Evolutionary conservation across 1,140 invertebrate genomes (phyloP).

Genomic region (Helicoverpa armigera): DNA sequence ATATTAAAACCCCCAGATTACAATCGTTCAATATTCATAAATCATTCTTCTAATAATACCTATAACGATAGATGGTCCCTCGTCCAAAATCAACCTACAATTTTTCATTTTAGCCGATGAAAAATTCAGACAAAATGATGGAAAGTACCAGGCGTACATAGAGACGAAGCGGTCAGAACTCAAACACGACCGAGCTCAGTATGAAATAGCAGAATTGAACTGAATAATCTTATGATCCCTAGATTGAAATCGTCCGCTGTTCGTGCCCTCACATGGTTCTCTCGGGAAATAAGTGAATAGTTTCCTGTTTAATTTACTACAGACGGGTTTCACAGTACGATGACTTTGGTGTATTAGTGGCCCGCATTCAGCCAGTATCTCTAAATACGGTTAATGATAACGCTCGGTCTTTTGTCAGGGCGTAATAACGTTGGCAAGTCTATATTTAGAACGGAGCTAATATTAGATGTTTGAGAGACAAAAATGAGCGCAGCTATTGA

Average conservation of each 20-base stretch:
- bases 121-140: neutral
- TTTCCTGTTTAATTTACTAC: constrained; percentile 59
- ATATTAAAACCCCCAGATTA: neutral
- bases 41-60: no score
- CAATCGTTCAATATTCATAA: neutral
- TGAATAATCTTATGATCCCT: constrained; percentile 52
- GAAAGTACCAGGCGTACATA: constrained; percentile 22
- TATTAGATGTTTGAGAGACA: neutral
- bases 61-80: no score
- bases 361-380: constrained; percentile 36
- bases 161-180: constrained; percentile 23
- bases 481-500: constrained; percentile 12
- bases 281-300: constrained; percentile 59
- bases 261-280: constrained; percentile 43
- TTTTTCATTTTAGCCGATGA: neutral
- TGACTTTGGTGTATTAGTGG: constrained; percentile 46
- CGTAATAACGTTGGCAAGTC: constrained; percentile 19
- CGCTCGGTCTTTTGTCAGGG: constrained; percentile 6
- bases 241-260: constrained; percentile 53
- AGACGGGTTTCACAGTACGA: constrained; percentile 31
- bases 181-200: constrained; percentile 10
- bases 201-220: constrained; percentile 48
- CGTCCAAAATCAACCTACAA: neutral
- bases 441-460: constrained; percentile 5
- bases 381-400: constrained; percentile 44